Evolutionary conservation across 2,888 invertebrate species (phyloP), one percentile per base, ranked within the genome.

Genomic region (Sacculina carcini): DNA sequence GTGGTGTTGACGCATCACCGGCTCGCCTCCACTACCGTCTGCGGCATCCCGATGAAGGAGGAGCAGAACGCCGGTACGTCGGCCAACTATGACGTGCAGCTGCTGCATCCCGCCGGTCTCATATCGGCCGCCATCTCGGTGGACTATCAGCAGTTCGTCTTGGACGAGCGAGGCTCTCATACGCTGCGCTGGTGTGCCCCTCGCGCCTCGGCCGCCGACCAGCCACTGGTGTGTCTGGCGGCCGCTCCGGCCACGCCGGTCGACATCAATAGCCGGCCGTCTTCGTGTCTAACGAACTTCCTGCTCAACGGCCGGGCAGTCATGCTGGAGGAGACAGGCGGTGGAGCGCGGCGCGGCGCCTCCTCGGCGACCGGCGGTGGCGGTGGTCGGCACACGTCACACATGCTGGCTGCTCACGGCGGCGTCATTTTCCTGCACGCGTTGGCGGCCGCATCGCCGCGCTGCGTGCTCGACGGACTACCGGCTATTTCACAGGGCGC

Each of bases 21-120:
- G 63, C 70, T 98, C 44, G 83, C 89, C 0, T 87, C 85, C 53
- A 98, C 96, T 1, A 94, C 94, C 0, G 94, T 98, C 1, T 92
- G 92, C 6, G 89, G 94, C 4, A 96, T 96, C 60, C 98, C 98
- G 2, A 98, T 98, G 98, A 98, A 98, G 71, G 94, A 96, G 67
- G 94, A 96, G 65, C 92, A 94, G 70, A 94, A 94, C 65, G 90
- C 92, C 1, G 86, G 86, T 63, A 87, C 89, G 0, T 96, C 94
- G 52, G 89, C 94, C 0, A 96, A 96, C 67, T 98, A 98, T 62
- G 96, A 98, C 64, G 98, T 98, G 0, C 96, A 96, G 66, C 80
- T 98, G 55, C 79, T 92, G 58, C 96, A 98, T 64, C 77, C 83
- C 0, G 75, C 76, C 9, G 75, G 78, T 16, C 69, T 85, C 29